These are phyloP conservation scores for Drosophila neotestacea DNA, from an alignment of 2,888 invertebrate species.

Conservation along the genomic window DNA sequence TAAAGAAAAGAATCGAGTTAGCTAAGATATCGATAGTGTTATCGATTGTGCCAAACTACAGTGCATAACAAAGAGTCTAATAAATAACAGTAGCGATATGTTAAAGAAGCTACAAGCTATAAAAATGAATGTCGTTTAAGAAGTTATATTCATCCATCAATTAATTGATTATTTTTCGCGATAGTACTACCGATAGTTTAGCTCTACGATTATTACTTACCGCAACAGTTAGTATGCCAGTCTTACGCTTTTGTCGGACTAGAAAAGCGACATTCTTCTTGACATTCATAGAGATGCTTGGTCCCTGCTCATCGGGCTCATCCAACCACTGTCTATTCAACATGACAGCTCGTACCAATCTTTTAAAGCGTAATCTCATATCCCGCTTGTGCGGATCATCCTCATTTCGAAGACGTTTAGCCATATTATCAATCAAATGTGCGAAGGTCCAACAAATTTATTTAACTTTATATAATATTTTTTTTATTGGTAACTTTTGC, in stretches of 20 bases:
- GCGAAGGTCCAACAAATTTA: slow-evolving; percentile 10
- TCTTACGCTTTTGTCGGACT: slow-evolving; percentile 46
- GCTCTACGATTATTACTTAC: slow-evolving; percentile 21
- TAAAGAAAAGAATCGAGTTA: slow-evolving; percentile 22
- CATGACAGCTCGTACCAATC: slow-evolving; percentile 30
- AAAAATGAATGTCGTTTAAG: not conserved
- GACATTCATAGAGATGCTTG: slow-evolving; percentile 47
- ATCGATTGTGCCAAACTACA: not conserved
- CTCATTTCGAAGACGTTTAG: slow-evolving; percentile 18
- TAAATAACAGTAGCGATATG: not conserved
- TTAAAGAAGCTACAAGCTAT: not conserved
- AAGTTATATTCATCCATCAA: not conserved
- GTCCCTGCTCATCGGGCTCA: slow-evolving; percentile 39
- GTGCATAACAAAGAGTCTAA: not conserved
- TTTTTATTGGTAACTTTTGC: slow-evolving; percentile 9
- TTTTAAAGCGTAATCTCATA: slow-evolving; percentile 31
- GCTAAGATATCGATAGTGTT: not conserved
- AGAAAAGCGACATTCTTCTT: slow-evolving; percentile 48
- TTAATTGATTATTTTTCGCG: not conserved
- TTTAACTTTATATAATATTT: slow-evolving; percentile 6
- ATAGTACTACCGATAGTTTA: not conserved
- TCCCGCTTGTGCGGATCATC: slow-evolving; percentile 33
- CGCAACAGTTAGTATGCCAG: slow-evolving; percentile 42
- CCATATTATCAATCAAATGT: slow-evolving; percentile 6
- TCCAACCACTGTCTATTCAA: slow-evolving; percentile 45